These are phyloP conservation scores for Cepaea nemoralis DNA, from an alignment of 1,140 invertebrate species.

Conservation along the genomic window DNA sequence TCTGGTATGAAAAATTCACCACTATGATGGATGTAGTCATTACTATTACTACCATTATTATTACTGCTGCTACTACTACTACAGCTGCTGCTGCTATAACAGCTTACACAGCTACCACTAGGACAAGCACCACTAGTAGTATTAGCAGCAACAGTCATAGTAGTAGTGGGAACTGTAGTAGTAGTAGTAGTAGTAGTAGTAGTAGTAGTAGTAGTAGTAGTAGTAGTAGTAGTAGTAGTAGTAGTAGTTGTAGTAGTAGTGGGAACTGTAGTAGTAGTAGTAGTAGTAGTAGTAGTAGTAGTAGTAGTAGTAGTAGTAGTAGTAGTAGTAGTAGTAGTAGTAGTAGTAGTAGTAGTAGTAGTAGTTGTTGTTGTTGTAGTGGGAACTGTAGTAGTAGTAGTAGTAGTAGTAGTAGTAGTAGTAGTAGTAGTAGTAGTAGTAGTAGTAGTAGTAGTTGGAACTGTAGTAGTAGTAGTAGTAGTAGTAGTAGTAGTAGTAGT, in stretches of 20 bases:
- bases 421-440: not conserved
- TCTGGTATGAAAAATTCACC: too few relatives aligned
- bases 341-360: not conserved
- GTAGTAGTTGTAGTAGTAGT: conserved; percentile 1
- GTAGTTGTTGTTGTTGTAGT: not conserved
- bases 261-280: not conserved
- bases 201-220: not conserved
- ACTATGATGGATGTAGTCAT: too few relatives aligned
- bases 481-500: not conserved
- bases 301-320: not conserved
- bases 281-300: not conserved
- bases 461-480: not conserved
- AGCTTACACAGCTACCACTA: not conserved
- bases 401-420: not conserved
- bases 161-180: too few relatives aligned
- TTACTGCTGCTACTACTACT: too few relatives aligned
- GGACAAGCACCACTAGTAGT: not conserved
- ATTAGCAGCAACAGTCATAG: not conserved
- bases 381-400: not conserved
- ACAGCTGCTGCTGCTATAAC: too few relatives aligned
- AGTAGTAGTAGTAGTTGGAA: not conserved
- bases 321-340: not conserved
- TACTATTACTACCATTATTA: too few relatives aligned
- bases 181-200: not conserved
- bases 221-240: conserved; percentile 12